phyloP scores from a whole-genome alignment of 2,797 vertebrate genomes.

The Amazona finschi region DNA sequence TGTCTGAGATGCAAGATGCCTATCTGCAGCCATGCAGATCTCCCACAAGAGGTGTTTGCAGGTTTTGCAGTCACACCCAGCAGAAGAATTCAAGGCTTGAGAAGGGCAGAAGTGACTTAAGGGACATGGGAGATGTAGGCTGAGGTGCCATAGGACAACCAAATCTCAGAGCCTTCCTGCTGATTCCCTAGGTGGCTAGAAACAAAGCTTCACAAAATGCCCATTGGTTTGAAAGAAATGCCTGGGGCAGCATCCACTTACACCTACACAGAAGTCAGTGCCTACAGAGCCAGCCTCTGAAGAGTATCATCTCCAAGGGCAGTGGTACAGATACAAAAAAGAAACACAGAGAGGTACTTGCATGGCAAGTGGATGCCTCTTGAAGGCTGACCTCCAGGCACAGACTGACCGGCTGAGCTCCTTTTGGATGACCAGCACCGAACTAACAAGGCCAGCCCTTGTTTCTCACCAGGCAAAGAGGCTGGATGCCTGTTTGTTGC shows the following conservation, averaged over 20 bases:
- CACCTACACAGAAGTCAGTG: not conserved
- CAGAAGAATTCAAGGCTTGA: not conserved
- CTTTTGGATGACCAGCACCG: not conserved
- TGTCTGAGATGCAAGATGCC: not conserved
- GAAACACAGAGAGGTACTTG: not conserved
- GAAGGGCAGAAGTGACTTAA: not conserved
- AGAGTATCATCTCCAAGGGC: not conserved
- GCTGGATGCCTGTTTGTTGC: not conserved
- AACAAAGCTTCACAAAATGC: not conserved
- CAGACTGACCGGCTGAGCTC: not conserved
- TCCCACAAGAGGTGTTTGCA: not conserved
- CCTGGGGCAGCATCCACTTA: not conserved
- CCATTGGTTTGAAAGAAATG: not conserved
- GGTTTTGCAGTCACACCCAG: not conserved
- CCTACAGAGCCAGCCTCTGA: not conserved
- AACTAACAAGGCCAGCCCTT: not conserved
- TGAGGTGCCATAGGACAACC: not conserved
- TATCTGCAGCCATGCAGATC: not conserved
- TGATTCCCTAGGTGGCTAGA: not conserved
- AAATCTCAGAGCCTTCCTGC: not conserved
- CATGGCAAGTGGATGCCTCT: not conserved
- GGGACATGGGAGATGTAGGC: not conserved
- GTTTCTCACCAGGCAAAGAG: not conserved
- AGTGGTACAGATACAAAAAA: rapidly evolving
- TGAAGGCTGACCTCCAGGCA: not conserved